Conservation (phyloP, 1,140 invertebrate genomes). For the Hyles vespertilio region DNA sequence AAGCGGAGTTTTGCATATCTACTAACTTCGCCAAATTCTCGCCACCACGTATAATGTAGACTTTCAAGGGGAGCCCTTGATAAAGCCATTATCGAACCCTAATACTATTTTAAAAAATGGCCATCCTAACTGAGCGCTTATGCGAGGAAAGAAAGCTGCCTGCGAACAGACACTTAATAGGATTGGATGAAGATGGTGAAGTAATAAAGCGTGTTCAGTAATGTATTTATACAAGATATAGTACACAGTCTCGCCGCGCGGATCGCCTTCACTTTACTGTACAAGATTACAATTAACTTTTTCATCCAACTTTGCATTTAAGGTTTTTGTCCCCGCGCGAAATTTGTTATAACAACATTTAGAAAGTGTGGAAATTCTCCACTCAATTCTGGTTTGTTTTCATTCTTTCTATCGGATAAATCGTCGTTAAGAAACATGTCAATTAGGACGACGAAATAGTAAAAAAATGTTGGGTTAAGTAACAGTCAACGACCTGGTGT, state of each 20-base stretch:
- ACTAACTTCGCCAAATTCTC: constrained; percentile 50
- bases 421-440: too few species aligned
- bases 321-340: constrained; percentile 4
- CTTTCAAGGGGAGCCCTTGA: constrained; percentile 40
- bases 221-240: constrained; percentile 67
- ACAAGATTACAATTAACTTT: constrained; percentile 46
- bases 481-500: too few species aligned
- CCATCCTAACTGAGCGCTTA: constrained; percentile 57
- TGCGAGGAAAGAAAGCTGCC: constrained; percentile 44
- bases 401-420: too few species aligned
- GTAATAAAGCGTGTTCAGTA: constrained; percentile 71
- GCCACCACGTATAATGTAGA: constrained; percentile 41
- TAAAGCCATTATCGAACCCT: constrained; percentile 68
- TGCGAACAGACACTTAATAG: constrained; percentile 64
- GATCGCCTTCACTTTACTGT: constrained; percentile 56
- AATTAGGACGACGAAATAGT: too few species aligned
- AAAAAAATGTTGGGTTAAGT: too few species aligned
- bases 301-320: constrained; percentile 9
- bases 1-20: constrained; percentile 61
- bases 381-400: too few species aligned
- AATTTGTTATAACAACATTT: constrained; percentile 1
- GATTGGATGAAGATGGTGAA: constrained; percentile 69
- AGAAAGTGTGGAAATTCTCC: too few species aligned
- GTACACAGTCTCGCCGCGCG: constrained; percentile 39
- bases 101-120: constrained; percentile 69